These are phyloP conservation scores for Himalopsyche tibetana DNA, from an alignment of 2,888 invertebrate species.

Conservation along the genomic window DNA sequence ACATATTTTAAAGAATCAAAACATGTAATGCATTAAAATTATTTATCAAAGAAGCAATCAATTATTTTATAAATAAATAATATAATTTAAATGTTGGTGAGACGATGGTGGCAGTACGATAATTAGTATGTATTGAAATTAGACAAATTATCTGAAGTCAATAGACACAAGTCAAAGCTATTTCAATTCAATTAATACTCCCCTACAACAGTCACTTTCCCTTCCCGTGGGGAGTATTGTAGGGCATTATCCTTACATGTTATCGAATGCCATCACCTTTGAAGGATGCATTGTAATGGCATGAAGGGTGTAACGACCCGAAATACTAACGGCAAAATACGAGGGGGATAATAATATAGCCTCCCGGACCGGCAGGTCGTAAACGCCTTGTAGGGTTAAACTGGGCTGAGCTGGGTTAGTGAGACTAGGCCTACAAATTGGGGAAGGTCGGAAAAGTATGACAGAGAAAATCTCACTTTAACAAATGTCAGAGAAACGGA, in stretches of 20 bases:
- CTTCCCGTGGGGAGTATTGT: background rate
- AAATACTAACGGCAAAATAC: slow-evolving; percentile 40
- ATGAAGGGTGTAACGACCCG: slow-evolving; percentile 41
- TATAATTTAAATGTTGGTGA: too few species aligned
- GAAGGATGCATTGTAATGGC: slow-evolving; percentile 32
- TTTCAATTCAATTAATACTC: too few species aligned
- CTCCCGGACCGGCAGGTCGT: slow-evolving; percentile 53
- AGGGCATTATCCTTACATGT: slow-evolving; percentile 1
- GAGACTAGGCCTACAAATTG: slow-evolving; percentile 47
- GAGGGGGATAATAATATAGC: slow-evolving; percentile 38
- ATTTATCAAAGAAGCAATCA: too few species aligned
- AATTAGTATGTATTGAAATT: too few species aligned
- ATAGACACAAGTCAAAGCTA: too few species aligned
- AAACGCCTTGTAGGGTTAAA: slow-evolving; percentile 56
- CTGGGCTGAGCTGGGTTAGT: slow-evolving; percentile 37
- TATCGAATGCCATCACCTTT: slow-evolving; percentile 23
- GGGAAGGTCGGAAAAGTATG: slow-evolving; percentile 56
- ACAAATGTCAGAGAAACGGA: slow-evolving; percentile 44
- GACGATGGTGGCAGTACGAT: too few species aligned
- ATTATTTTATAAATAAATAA: too few species aligned
- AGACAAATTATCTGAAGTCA: too few species aligned
- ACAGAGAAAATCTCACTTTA: slow-evolving; percentile 51
- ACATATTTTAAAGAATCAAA: too few species aligned
- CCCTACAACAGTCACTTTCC: background rate
- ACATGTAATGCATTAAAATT: too few species aligned